Conservation (phyloP, 2,113 vertebrate genomes). For the Calidris pygmaea region DNA sequence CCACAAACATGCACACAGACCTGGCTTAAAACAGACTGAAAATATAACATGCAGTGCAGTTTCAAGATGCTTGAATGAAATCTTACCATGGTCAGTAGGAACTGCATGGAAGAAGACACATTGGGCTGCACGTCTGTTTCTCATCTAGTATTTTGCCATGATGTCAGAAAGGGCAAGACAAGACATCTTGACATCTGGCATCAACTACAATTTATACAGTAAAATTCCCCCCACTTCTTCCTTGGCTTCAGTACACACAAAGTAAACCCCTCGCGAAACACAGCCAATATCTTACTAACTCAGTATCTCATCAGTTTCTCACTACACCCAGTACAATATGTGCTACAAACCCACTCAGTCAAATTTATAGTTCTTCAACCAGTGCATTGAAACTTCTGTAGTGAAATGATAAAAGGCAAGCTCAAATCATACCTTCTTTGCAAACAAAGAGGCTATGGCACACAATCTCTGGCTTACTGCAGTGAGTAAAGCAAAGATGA, state of each 20-base stretch:
- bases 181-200: neutral
- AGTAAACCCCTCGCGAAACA: neutral
- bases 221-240: neutral
- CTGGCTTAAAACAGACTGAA: neutral
- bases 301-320: neutral
- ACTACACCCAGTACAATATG: neutral
- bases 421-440: neutral
- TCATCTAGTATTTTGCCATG: neutral
- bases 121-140: neutral
- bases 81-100: neutral
- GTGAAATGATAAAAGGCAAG: neutral
- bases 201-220: neutral
- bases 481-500: neutral
- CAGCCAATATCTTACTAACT: neutral
- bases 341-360: neutral
- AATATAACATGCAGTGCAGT: neutral
- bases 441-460: too few species aligned
- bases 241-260: neutral
- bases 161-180: neutral
- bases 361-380: neutral
- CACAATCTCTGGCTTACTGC: neutral
- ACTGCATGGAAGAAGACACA: neutral
- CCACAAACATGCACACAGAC: fast-evolving
- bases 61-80: neutral
- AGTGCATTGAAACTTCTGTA: neutral